phyloP scores from a whole-genome alignment of 2,888 invertebrate species.

The Diadegma fenestrale region DNA sequence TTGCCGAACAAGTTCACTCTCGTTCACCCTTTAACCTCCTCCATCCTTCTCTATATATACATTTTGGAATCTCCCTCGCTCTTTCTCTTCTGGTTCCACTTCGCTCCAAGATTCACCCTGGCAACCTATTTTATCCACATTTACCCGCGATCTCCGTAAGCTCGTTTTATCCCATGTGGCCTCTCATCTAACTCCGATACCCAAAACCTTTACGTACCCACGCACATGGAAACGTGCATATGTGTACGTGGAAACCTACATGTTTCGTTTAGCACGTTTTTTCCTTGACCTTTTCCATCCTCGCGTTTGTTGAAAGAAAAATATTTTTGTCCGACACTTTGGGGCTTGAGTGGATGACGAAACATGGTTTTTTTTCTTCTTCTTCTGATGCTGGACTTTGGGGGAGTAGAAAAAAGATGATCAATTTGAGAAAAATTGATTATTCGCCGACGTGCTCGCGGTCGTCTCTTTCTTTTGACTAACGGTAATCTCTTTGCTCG shows the following conservation, averaged over 20 bases:
- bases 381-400: too few relatives aligned
- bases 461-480: background rate
- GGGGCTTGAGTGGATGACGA: background rate
- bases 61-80: background rate
- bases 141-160: constrained; percentile 57
- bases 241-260: background rate
- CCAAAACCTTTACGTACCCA: background rate
- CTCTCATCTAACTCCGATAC: background rate
- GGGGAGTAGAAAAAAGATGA: background rate
- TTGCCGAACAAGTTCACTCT: constrained; percentile 44
- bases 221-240: too few relatives aligned
- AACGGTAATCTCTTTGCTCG: background rate
- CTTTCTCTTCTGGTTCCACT: constrained; percentile 13
- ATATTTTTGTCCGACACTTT: background rate
- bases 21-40: constrained; percentile 5
- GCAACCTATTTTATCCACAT: constrained; percentile 74
- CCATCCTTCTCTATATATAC: constrained; percentile 7
- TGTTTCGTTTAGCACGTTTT: background rate
- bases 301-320: background rate
- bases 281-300: background rate
- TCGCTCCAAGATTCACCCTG: constrained; percentile 63
- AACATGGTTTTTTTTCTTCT: background rate
- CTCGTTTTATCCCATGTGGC: constrained; percentile 48
- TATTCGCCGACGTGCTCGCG: background rate
- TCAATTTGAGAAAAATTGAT: background rate